Base-by-base conservation (phyloP, 2,888 invertebrate species). In the Selenia dentaria region DNA sequence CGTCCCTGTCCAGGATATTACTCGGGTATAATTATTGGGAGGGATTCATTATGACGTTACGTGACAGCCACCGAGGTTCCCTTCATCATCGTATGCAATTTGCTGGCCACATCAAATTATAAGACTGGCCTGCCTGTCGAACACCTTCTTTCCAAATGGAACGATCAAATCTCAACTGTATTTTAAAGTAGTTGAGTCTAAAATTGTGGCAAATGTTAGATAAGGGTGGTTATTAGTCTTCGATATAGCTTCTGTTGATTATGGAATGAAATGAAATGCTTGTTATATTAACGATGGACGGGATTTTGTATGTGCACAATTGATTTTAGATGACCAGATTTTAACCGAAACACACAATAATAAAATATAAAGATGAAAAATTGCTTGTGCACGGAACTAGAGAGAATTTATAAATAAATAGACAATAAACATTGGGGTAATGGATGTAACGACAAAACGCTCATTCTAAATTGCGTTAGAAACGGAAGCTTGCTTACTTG, bases 31-130 rank as follows among this genome's bases (percentile, higher is more conserved):
- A 85, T 86, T 86, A 85, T 79, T 79, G 67, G 67, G 71, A 70
- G 71, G 79, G 75, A 62, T 77, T 78, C 81, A 84, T 86, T 83
- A 83, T 79, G 74, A 79, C 54, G 75, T 78, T 84, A 85, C 83
- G 83, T 85, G 83, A 84, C 83, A 74, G 74, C 62, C 64, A 65
- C 66, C 48, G 71, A 68, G 67, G 66, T 66, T 62, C 63, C 62
- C 62, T 66, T 66, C 70, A 69, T 70, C 70, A 65, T 64, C 66
- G 60, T 62, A 62, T 73, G 79, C 74, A 79, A 79, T 80, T 79
- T 78, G 66, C 73, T 68, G 62, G 57, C 48, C 64, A 65, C 69
- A 72, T 77, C 70, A 73, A 68, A 73, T 70, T 74, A 73, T 65
- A 71, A 67, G 62, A 59, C 64, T 54, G 61, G 53, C 59, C 54